Evolutionary conservation across 2,113 vertebrate genomes (phyloP), one percentile per base, ranked within the genome.

Genomic region (Macroglossus sobrinus): DNA sequence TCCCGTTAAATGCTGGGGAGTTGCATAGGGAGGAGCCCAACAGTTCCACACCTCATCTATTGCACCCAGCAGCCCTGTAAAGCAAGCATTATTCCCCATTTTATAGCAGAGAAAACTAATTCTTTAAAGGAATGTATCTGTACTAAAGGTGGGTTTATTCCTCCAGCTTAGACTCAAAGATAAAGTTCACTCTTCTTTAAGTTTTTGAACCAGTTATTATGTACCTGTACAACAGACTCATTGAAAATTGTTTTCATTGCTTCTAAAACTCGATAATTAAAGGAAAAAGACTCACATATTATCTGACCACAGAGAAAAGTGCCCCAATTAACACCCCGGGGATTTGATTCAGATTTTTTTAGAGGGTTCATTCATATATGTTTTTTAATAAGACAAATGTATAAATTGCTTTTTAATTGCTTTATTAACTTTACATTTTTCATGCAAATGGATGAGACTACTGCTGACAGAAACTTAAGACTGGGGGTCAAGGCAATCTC

Each of bases 391-490:
- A 97, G 53, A 96, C 74, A 96, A 81, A 74, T 78, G 45, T 86
- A 71, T 61, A 97, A 33, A 43, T 86, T 91, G 82, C 33, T 95
- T 97, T 95, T 96, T 69, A 84, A 91, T 16, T 95, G 80, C 94
- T 98, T 97, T 98, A 98, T 98, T 97, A 89, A 95, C 79, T 90
- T 97, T 64, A 98, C 59, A 90, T 75, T 89, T 97, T 96, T 87
- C 97, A 97, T 97, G 96, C 97, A 97, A 93, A 96, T 89, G 59
- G 87, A 64, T 74, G 79, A 96, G 81, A 95, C 28, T 90, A 93
- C 74, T 74, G 50, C 72, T 92, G 89, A 97, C 95, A 97, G 89
- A 95, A 97, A 97, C 81, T 92, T 94, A 91, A 55, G 69, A 84
- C 57, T 84, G 86, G 35, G n/a, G 87, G 90, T 40, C 90, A 89